Percentiles rank a stretch among this genome's conserved stretches.
phyloP scores from a whole-genome alignment of 2,113 vertebrate genomes.

The Mellivora capensis region DNA sequence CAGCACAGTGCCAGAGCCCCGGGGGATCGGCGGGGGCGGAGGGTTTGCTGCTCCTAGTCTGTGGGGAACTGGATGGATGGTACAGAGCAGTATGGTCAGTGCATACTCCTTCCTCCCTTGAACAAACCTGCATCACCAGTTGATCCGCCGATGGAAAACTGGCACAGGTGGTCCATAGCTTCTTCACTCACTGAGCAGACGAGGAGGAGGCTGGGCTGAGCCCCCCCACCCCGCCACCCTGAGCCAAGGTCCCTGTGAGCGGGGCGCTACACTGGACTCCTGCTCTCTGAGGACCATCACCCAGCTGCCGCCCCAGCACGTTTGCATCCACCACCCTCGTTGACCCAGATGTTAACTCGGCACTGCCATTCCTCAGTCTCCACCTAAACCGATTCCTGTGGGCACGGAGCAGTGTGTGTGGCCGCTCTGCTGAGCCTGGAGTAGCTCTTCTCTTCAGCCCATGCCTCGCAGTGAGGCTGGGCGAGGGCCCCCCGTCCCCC shows the following conservation, averaged over 20 bases:
- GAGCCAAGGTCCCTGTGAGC: neutral
- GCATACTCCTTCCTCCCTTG: neutral
- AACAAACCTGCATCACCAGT: too few relatives aligned
- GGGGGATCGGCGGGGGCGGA: too few relatives aligned
- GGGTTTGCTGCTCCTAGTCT: neutral
- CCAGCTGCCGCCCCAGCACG: rapidly evolving
- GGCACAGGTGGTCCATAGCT: neutral
- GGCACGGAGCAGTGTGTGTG: rapidly evolving
- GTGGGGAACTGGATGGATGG: neutral
- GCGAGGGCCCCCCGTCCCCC: rapidly evolving
- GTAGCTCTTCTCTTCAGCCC: rapidly evolving
- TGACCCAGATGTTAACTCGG: neutral
- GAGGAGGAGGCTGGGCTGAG: neutral
- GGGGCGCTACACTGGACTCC: rapidly evolving
- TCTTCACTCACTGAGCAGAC: neutral
- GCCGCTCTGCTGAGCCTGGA: rapidly evolving
- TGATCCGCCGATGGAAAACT: neutral
- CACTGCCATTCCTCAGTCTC: rapidly evolving
- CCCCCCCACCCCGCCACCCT: rapidly evolving
- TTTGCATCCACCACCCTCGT: rapidly evolving
- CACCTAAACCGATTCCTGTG: rapidly evolving
- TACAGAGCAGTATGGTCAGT: rapidly evolving
- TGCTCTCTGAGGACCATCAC: rapidly evolving
- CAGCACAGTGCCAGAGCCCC: rapidly evolving
- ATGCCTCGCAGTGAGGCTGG: rapidly evolving